phyloP scores from a whole-genome alignment of 2,797 vertebrate species.

The Cyclopterus lumpus region DNA sequence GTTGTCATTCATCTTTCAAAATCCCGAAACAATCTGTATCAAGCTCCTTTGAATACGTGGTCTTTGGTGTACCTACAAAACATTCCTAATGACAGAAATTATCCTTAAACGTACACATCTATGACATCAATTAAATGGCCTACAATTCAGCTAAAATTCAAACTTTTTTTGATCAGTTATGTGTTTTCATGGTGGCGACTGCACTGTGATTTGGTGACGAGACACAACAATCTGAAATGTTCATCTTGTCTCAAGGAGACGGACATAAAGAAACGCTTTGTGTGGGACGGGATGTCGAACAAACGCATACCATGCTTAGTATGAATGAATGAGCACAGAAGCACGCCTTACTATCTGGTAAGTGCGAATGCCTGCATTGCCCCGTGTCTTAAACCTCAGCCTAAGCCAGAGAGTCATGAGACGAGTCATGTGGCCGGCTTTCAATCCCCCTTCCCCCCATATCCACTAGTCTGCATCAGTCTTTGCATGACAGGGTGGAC shows the following conservation, averaged over 20 bases:
- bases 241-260: conserved; percentile 1
- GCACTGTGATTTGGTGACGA: conserved; percentile 25
- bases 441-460: conserved; percentile 5
- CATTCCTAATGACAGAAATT: conserved; percentile 45
- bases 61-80: conserved; percentile 72
- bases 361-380: conserved; percentile 44
- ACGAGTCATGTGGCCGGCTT: conserved; percentile 63
- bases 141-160: conserved; percentile 12
- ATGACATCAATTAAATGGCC: conserved; percentile 43
- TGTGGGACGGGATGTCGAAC: conserved; percentile 20
- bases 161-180: conserved; percentile 2
- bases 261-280: conserved; percentile 30
- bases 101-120: conserved; percentile 32
- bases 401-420: conserved; percentile 62
- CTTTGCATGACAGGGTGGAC: conserved; percentile 25
- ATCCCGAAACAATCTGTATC: conserved; percentile 24
- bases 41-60: conserved; percentile 32
- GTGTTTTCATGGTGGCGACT: conserved; percentile 27
- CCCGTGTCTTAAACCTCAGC: conserved; percentile 39
- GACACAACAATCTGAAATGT: conserved; percentile 20
- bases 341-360: conserved; percentile 19
- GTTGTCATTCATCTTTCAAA: conserved; percentile 17
- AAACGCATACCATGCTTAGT: conserved; percentile 25
- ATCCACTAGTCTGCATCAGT: conserved; percentile 34
- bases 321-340: conserved; percentile 44